Evolutionary conservation across 2,113 vertebrate genomes (phyloP).

Genomic region (Prochilodus magdalenae): DNA sequence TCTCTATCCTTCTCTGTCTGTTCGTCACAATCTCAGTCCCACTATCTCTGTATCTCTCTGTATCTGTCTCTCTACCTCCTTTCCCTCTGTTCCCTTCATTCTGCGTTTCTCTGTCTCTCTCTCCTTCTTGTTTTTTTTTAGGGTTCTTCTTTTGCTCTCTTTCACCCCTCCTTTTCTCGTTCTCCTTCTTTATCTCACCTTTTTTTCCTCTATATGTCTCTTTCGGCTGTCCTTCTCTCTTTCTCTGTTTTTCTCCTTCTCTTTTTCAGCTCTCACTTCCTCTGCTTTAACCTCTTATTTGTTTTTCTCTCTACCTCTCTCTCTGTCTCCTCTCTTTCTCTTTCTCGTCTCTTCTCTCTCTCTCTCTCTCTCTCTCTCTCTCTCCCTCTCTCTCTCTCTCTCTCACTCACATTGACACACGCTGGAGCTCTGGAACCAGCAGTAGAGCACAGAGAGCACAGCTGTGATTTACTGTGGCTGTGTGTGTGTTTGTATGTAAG

Average conservation of each 20-base stretch:
- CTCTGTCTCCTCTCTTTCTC: not conserved
- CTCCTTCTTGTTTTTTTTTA: too few species aligned
- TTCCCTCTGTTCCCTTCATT: not conserved
- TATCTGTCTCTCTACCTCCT: not conserved
- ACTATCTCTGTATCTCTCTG: not conserved
- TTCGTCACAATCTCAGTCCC: too few species aligned
- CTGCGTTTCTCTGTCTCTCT: not conserved
- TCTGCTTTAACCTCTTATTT: not conserved
- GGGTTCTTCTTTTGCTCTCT: too few species aligned
- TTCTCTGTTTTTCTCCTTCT: not conserved
- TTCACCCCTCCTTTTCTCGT: not conserved
- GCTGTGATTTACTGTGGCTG: not conserved
- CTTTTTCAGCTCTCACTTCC: not conserved
- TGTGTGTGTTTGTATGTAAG: conserved; percentile 11
- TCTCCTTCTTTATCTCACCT: not conserved
- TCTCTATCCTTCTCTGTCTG: too few species aligned
- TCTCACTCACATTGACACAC: conserved; percentile 1
- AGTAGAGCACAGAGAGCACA: not conserved
- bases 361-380: not conserved
- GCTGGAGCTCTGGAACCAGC: conserved; percentile 8
- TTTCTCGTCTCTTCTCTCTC: too few species aligned
- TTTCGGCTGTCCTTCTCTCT: not conserved
- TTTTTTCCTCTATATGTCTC: not conserved
- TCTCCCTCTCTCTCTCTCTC: not conserved
- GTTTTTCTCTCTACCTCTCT: not conserved